Evolutionary conservation across 2,888 invertebrate species (phyloP), one percentile per base, ranked within the genome.

Genomic region (Pseudococcus viburni): DNA sequence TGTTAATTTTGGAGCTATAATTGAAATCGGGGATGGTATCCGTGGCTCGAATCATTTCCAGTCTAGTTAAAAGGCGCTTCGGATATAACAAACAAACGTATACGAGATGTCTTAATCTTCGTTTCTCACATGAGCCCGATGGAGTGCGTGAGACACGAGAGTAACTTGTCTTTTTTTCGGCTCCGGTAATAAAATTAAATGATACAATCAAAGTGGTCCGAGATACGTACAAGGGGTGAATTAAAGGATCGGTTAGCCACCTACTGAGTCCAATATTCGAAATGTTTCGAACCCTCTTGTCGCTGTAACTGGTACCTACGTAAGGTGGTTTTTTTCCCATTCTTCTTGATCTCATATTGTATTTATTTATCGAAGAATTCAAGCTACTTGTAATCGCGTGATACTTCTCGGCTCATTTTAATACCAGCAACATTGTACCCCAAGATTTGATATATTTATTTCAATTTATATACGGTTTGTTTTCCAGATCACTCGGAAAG

Each of bases 191-290:
- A 83, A 83, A 83, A 83, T 83, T 83, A 83, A 83, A 83, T 83
- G 80, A 83, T 83, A 83, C 80, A 33, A 83, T 83, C 80, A 83
- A 83, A 83, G 80, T 8, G 46, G 46, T 83, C 46, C 19, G 19
- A 83, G 80, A n/a, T 39, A 26, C 80, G 80, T 83, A 83, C 80
- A 85, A 85, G 85, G 85, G 85, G 64, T 85, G 85, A 85, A 85
- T 85, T 85, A 85, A 42, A 85, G 85, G 85, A 85, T 85, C 19
- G 85, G 85, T 85, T 55, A 55, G 51, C 85, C 85, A 85, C 85
- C 85, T 85, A 85, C 85, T 64, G 85, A 39, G 85, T 59, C 19
- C 80, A 83, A 83, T 85, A 85, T 64, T 64, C 85, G 42, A 59
- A 85, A 85, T 64, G 64, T n/a, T 51, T 15, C 64, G 19, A 83